A percentile compares a stretch with the other conserved stretches of the same genome.
These are phyloP conservation scores for Channallabes apus DNA, from an alignment of 2,797 vertebrate genomes.

Conservation along the genomic window DNA sequence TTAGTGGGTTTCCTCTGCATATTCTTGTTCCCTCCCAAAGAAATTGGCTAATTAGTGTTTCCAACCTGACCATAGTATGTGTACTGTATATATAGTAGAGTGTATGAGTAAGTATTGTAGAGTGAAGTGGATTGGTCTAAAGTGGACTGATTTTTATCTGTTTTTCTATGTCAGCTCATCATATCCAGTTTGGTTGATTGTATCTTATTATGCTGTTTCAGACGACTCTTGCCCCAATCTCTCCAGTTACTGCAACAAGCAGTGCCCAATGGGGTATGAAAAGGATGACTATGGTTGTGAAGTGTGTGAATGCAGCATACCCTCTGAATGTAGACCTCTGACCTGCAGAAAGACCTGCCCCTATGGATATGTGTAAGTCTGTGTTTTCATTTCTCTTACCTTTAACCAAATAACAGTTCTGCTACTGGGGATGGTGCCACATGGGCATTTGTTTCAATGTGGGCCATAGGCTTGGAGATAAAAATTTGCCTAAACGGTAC, in stretches of 20 bases:
- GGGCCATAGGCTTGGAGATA: background rate
- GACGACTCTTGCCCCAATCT: slow-evolving; percentile 79
- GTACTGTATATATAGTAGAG: too few species aligned
- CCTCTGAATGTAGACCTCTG: slow-evolving; percentile 72
- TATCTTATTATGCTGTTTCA: slow-evolving; percentile 66
- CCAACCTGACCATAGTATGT: too few species aligned
- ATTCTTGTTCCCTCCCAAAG: too few species aligned
- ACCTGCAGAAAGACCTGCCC: slow-evolving; percentile 81
- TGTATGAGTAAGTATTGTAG: too few species aligned
- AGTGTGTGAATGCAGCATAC: slow-evolving; percentile 74
- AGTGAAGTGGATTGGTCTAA: too few species aligned
- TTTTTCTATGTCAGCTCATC: background rate
- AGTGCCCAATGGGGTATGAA: slow-evolving; percentile 75
- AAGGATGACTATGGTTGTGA: slow-evolving; percentile 76
- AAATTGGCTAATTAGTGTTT: too few species aligned
- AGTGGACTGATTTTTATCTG: background rate
- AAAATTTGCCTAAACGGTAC: too few species aligned
- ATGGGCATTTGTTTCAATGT: background rate
- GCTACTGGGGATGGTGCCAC: background rate
- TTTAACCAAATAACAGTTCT: background rate
- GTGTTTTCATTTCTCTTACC: background rate
- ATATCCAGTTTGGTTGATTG: slow-evolving; percentile 21
- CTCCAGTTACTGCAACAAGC: slow-evolving; percentile 71
- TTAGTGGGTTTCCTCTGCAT: too few species aligned
- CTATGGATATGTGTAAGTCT: slow-evolving; percentile 79